Base-by-base conservation (phyloP, 1,140 invertebrate species). In the Drosophila nebulosa region DNA sequence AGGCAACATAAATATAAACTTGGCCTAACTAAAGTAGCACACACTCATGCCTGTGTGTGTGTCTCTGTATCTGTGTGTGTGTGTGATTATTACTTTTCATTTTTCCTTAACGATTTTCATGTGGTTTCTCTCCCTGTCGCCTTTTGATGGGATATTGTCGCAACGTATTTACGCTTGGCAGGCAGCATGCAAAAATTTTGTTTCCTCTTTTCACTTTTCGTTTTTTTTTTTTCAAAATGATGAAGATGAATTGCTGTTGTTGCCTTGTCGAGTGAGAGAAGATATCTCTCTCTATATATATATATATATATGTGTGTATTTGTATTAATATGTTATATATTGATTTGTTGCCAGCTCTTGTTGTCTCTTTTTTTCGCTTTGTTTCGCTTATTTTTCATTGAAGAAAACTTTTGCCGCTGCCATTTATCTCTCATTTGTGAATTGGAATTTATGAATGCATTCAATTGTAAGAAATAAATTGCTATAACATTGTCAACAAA, bases 21-120 rank as follows among this genome's bases (percentile, higher is more conserved):
- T 74, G 71, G 39, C 53, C 9, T 21, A 32, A 42, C 51, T 58
- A 39, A 32, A 57, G 42, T 55, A 18, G 57, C 53, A 32, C 30
- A 52, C 10, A 27, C n/a, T n/a, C n/a, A n/a, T n/a, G n/a, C n/a
- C n/a, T n/a, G n/a, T n/a, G n/a, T n/a, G n/a, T n/a, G n/a, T n/a
- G n/a, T n/a, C n/a, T n/a, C n/a, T n/a, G n/a, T n/a, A n/a, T n/a
- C n/a, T n/a, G n/a, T n/a, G n/a, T n/a, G n/a, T n/a, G n/a, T n/a
- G n/a, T n/a, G n/a, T 81, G 83, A 88, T 86, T 86, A 86, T 86
- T 86, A 86, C 78, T 86, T 88, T 85, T 81, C 83, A 85, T 86
- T 85, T 85, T 78, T 80, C 67, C 74, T 66, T 67, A 81, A 88
- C 78, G 74, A 78, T 81, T 88, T 88, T 69, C 70, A 78, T 88